Percentiles rank a stretch among this genome's conserved stretches.
Evolutionary conservation across 2,113 vertebrate genomes (phyloP).

Genomic region (Varanus komodoensis): DNA sequence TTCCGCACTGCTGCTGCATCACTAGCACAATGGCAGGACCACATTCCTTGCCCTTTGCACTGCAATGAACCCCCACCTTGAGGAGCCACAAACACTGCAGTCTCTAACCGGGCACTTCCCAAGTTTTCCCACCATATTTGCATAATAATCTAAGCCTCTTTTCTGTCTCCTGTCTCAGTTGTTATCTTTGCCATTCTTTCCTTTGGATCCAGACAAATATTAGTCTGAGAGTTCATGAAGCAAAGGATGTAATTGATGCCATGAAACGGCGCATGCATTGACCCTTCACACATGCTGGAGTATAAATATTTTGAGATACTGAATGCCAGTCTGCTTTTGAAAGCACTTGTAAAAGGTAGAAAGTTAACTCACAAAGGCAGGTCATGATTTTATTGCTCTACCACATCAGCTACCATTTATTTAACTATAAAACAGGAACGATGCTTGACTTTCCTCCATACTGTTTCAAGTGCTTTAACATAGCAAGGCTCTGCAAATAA

Average conservation of each 20-base stretch:
- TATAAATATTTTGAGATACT: constrained; percentile 48
- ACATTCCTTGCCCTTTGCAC: too few relatives aligned
- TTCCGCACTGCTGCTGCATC: too few relatives aligned
- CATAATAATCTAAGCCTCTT: neutral
- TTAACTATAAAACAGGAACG: constrained; percentile 40
- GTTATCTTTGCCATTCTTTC: constrained; percentile 3
- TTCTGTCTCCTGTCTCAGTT: neutral
- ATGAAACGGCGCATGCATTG: constrained; percentile 26
- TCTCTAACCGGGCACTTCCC: neutral
- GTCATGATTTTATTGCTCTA: constrained; percentile 30
- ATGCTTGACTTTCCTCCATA: constrained; percentile 37
- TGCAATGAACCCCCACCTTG: too few relatives aligned
- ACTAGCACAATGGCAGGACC: neutral
- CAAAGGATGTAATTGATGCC: neutral
- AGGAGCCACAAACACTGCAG: neutral
- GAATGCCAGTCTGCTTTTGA: constrained; percentile 49
- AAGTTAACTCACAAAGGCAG: constrained; percentile 42
- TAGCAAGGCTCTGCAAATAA: constrained; percentile 38
- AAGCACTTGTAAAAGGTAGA: constrained; percentile 33
- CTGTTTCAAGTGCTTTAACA: constrained; percentile 44
- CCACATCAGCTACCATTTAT: constrained; percentile 43
- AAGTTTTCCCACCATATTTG: neutral
- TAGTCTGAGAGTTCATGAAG: constrained; percentile 18
- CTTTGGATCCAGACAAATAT: neutral
- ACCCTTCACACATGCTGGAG: neutral